Percentiles rank a stretch among this genome's conserved stretches.
Conservation (phyloP, 2,113 vertebrate genomes). For the Todiramphus chloris region DNA sequence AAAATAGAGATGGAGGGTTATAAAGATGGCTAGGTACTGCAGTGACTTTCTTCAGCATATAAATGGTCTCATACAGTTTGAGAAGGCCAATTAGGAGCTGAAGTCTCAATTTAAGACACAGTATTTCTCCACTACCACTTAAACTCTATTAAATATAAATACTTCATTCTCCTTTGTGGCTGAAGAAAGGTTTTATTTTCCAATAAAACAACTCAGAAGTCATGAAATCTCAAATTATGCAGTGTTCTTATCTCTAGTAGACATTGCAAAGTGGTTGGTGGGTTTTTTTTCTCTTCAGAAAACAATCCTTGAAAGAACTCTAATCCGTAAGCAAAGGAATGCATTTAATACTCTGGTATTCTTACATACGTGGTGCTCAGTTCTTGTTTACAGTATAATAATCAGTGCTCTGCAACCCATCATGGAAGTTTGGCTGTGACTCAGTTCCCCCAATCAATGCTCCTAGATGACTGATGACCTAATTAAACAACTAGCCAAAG, state of each 20-base stretch:
- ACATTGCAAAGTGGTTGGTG: neutral
- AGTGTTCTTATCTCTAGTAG: neutral
- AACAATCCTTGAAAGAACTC: neutral
- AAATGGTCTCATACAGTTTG: neutral
- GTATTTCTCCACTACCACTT: conserved; percentile 38
- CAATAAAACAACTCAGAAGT: neutral
- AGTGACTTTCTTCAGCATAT: neutral
- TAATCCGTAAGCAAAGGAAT: neutral
- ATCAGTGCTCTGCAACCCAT: neutral
- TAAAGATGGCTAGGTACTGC: neutral
- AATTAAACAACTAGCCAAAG: neutral
- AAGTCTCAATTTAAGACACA: neutral
- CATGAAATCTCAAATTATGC: conserved; percentile 1
- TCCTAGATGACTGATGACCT: neutral
- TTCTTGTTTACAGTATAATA: neutral
- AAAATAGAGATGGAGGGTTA: neutral
- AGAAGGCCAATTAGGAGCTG: conserved; percentile 18
- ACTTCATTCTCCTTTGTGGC: conserved; percentile 33
- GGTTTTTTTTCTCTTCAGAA: neutral
- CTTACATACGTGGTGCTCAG: neutral
- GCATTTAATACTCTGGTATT: neutral
- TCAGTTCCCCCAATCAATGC: neutral
- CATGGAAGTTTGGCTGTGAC: neutral
- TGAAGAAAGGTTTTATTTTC: conserved; percentile 29
- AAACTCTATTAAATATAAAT: conserved; percentile 56